phyloP scores from a whole-genome alignment of 2,113 vertebrate genomes.

The Damaliscus lunatus region DNA sequence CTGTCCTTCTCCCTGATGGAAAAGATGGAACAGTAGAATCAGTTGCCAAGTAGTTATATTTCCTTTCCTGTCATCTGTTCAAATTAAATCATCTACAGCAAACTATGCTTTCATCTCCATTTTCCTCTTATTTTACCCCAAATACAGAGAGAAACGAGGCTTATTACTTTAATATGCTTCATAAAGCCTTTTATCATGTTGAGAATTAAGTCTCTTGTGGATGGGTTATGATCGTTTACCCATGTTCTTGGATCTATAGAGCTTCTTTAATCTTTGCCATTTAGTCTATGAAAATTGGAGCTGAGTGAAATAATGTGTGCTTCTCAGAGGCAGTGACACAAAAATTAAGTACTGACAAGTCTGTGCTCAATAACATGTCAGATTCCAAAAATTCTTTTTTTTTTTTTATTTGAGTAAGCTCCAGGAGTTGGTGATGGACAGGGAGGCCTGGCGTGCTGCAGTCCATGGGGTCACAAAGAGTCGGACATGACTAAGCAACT shows the following conservation, averaged over 20 bases:
- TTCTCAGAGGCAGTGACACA: background rate
- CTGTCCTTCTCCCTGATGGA: background rate
- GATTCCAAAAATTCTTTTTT: background rate
- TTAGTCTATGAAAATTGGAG: background rate
- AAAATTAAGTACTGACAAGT: background rate
- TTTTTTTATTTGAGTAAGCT: background rate
- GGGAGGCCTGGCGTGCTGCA: accelerated
- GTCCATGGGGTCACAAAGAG: accelerated
- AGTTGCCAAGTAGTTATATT: no score
- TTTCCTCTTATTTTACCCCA: background rate
- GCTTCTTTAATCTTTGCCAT: slow-evolving; percentile 10
- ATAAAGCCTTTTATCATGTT: background rate
- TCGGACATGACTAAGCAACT: accelerated
- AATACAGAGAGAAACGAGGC: background rate
- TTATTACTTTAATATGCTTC: background rate
- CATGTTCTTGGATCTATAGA: background rate
- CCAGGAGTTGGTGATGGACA: background rate
- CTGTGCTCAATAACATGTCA: background rate
- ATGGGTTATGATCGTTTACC: background rate
- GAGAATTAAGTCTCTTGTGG: background rate
- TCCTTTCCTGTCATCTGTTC: background rate
- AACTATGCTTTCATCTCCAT: background rate
- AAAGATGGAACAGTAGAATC: no score
- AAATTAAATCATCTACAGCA: background rate
- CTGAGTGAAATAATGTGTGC: background rate